phyloP scores from a whole-genome alignment of 2,113 vertebrate species.

The Microtus oregoni region DNA sequence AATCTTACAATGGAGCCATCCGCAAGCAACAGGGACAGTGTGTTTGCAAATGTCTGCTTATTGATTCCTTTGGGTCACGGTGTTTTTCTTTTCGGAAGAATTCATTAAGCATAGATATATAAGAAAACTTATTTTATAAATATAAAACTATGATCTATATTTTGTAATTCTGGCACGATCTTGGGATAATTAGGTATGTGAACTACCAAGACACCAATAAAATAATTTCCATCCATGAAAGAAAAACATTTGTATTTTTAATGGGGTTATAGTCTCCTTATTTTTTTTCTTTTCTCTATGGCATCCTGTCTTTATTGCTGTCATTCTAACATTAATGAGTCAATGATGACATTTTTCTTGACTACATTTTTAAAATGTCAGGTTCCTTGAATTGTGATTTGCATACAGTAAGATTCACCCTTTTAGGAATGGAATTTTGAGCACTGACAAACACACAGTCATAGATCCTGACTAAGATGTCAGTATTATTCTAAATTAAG shows the following conservation, averaged over 20 bases:
- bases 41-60: constrained; percentile 36
- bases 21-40: not conserved
- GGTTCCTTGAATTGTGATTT: constrained; percentile 34
- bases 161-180: constrained; percentile 78
- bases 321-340: not conserved
- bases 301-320: not conserved
- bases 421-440: not conserved
- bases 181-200: constrained; percentile 37
- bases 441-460: not conserved
- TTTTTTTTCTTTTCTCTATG: not conserved
- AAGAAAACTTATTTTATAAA: constrained; percentile 77
- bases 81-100: constrained; percentile 73
- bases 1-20: constrained; percentile 6
- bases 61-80: constrained; percentile 60
- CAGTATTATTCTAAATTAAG: not conserved
- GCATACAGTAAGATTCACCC: not conserved
- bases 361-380: constrained; percentile 29
- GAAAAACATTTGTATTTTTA: constrained; percentile 19
- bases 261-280: not conserved
- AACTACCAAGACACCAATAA: constrained; percentile 73
- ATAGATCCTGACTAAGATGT: not conserved
- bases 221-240: constrained; percentile 55
- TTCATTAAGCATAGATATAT: constrained; percentile 73
- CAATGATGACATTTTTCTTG: constrained; percentile 45
- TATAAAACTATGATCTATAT: constrained; percentile 62